Conservation (phyloP, 2,888 invertebrate genomes). For the Amphipyra tragopoginis region DNA sequence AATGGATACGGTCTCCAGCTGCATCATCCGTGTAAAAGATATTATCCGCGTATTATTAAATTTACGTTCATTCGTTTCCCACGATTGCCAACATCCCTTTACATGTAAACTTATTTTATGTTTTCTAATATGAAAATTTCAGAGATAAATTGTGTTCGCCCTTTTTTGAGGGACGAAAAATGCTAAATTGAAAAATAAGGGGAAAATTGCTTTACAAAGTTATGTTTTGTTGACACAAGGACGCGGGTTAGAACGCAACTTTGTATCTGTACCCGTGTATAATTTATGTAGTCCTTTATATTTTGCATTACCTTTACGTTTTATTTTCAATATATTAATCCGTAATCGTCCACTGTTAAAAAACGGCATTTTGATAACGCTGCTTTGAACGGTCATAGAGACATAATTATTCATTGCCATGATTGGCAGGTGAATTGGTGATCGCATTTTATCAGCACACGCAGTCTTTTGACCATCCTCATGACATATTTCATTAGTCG, state of each 20-base stretch:
- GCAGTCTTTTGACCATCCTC: too few relatives aligned
- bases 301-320: not conserved
- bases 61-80: slow-evolving; percentile 7
- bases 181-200: slow-evolving; percentile 38
- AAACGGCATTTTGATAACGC: too few relatives aligned
- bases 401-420: too few relatives aligned
- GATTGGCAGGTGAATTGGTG: too few relatives aligned
- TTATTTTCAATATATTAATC: too few relatives aligned
- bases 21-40: not conserved
- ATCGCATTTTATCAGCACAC: too few relatives aligned
- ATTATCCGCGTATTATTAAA: slow-evolving; percentile 24
- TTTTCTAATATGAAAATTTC: slow-evolving; percentile 24
- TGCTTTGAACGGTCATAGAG: too few relatives aligned
- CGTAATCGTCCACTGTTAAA: too few relatives aligned
- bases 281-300: slow-evolving; percentile 8
- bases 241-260: not conserved
- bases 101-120: slow-evolving; percentile 8
- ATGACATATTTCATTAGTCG: too few relatives aligned
- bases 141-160: slow-evolving; percentile 17
- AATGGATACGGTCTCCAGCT: too few relatives aligned
- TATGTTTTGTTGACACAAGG: slow-evolving; percentile 31
- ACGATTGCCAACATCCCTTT: slow-evolving; percentile 6
- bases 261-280: slow-evolving; percentile 1
- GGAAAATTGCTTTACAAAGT: slow-evolving; percentile 22
- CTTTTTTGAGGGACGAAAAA: slow-evolving; percentile 7